Conservation (phyloP, 2,888 invertebrate species). For the Meta bourneti region DNA sequence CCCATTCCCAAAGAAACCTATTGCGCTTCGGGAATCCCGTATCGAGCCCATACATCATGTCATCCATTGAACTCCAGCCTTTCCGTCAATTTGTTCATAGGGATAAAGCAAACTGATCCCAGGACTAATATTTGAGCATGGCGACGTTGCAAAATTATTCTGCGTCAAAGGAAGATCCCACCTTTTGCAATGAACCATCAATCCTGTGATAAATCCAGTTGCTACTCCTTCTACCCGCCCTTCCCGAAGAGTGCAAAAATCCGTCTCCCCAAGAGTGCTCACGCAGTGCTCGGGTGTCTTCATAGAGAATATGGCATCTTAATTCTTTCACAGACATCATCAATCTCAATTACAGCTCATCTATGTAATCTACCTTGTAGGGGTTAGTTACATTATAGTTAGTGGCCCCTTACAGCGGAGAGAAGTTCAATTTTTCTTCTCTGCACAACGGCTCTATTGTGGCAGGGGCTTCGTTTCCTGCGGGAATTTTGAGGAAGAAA, state of each 20-base stretch:
- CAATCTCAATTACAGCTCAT: conserved; percentile 66
- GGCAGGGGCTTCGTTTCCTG: not conserved
- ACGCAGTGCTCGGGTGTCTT: conserved; percentile 46
- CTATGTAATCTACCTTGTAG: conserved; percentile 41
- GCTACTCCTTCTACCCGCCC: not conserved
- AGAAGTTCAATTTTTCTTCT: not conserved
- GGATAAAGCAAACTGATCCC: conserved; percentile 56
- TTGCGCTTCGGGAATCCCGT: not conserved
- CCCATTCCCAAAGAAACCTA: too few relatives aligned
- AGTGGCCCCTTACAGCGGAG: not conserved
- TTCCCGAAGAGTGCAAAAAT: conserved; percentile 13
- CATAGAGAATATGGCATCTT: conserved; percentile 65
- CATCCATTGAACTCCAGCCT: conserved; percentile 9
- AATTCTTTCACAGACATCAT: conserved; percentile 49
- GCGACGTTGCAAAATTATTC: conserved; percentile 49
- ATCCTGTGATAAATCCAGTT: conserved; percentile 45
- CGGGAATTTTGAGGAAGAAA: not conserved
- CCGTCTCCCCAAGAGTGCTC: conserved; percentile 23
- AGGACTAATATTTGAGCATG: conserved; percentile 56
- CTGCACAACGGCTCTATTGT: not conserved
- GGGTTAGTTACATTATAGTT: conserved; percentile 46
- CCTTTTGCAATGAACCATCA: conserved; percentile 54
- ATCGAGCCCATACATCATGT: not conserved
- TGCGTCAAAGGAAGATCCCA: conserved; percentile 27
- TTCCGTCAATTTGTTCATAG: conserved; percentile 59